A percentile compares a stretch with the other conserved stretches of the same genome.
Conservation (phyloP, 2,888 invertebrate genomes). For the Antitype chi region DNA sequence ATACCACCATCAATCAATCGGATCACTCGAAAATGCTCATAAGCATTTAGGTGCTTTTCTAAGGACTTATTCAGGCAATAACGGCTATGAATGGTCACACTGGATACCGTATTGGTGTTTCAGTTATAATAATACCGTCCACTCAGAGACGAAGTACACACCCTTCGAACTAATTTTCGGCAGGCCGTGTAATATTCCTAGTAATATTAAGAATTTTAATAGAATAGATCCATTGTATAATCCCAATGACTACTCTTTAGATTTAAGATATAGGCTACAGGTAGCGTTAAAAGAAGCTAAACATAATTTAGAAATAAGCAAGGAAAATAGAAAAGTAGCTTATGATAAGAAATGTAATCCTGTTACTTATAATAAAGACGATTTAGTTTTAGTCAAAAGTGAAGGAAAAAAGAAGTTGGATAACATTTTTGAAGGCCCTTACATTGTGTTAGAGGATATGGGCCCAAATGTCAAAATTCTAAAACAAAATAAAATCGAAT, state of each 20-base stretch:
- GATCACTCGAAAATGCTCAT: not conserved
- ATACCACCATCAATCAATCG: not conserved
- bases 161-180: not conserved
- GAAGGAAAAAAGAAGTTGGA: not conserved
- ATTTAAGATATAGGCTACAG: not conserved
- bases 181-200: not conserved
- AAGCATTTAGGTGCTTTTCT: not conserved
- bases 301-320: no score
- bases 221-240: not conserved
- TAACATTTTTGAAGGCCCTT: slow-evolving; percentile 1
- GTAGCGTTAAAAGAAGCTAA: no score
- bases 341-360: no score
- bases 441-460: not conserved
- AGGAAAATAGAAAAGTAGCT: no score
- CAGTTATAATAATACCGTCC: not conserved
- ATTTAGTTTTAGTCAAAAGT: not conserved
- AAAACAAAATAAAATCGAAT: no score
- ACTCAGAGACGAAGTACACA: not conserved
- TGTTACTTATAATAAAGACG: no score
- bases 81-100: not conserved
- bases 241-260: not conserved
- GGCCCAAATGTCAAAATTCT: not conserved
- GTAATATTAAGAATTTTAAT: not conserved
- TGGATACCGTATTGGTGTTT: not conserved
- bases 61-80: not conserved